phyloP scores from a whole-genome alignment of 2,113 vertebrate genomes.

The Mobula hypostoma region DNA sequence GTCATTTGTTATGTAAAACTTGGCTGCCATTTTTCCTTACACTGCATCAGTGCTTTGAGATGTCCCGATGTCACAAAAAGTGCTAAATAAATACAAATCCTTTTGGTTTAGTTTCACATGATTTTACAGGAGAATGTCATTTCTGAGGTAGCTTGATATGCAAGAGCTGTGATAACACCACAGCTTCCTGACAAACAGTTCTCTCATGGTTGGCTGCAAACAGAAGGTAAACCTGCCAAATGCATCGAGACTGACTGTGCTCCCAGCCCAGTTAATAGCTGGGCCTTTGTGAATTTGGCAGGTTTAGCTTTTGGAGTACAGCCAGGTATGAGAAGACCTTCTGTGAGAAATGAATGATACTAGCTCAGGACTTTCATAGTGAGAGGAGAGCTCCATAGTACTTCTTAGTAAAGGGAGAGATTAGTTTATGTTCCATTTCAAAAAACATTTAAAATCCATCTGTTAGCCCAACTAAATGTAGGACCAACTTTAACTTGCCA shows the following conservation, averaged over 20 bases:
- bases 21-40: not conserved
- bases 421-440: not conserved
- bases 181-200: not conserved
- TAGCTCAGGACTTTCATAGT: not conserved
- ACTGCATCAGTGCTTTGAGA: not conserved
- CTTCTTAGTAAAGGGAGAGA: not conserved
- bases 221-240: not conserved
- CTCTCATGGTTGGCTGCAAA: not conserved
- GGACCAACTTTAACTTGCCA: not conserved
- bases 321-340: not conserved
- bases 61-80: not conserved
- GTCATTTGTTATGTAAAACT: not conserved
- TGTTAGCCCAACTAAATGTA: not conserved
- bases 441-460: not conserved
- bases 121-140: not conserved
- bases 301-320: not conserved
- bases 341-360: not conserved
- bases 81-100: not conserved
- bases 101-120: not conserved
- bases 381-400: not conserved
- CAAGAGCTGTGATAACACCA: not conserved
- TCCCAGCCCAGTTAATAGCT: not conserved
- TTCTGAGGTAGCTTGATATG: not conserved
- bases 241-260: not conserved
- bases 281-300: not conserved